Evolutionary conservation across 2,113 vertebrate genomes (phyloP).

Genomic region (Rhodinocichla rosea): DNA sequence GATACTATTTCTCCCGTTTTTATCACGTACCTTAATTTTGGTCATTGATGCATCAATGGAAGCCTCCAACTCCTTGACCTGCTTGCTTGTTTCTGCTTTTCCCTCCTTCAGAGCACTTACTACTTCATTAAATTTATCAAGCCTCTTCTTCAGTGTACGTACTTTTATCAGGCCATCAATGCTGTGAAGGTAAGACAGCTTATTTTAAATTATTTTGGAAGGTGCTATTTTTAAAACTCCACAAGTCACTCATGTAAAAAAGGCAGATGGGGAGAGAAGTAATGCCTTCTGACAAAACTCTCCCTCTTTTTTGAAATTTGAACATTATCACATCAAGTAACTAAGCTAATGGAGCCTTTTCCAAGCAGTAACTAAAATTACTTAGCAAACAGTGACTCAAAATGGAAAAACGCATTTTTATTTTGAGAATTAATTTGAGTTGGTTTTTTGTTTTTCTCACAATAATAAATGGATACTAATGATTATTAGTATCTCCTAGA

Average conservation of each 20-base stretch:
- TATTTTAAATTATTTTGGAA: background rate
- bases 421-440: background rate
- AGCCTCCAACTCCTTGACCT: constrained; percentile 84
- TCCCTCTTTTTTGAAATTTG: background rate
- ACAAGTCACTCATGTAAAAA: background rate
- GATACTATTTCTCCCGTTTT: background rate
- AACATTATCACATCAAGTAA: background rate
- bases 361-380: background rate
- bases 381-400: background rate
- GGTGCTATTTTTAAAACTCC: background rate
- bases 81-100: constrained; percentile 86
- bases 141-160: constrained; percentile 83
- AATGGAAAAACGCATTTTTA: background rate
- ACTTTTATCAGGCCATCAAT: constrained; percentile 93
- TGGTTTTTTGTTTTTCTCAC: background rate
- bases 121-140: constrained; percentile 88
- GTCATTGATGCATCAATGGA: constrained; percentile 82
- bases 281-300: background rate
- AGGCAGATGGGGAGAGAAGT: background rate
- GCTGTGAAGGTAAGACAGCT: constrained; percentile 61
- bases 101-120: constrained; percentile 89
- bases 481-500: background rate
- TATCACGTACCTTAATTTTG: constrained; percentile 87
- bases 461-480: background rate
- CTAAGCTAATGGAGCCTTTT: background rate